Conservation (phyloP, 2,797 vertebrate genomes). For the Sarcophilus harrisii region DNA sequence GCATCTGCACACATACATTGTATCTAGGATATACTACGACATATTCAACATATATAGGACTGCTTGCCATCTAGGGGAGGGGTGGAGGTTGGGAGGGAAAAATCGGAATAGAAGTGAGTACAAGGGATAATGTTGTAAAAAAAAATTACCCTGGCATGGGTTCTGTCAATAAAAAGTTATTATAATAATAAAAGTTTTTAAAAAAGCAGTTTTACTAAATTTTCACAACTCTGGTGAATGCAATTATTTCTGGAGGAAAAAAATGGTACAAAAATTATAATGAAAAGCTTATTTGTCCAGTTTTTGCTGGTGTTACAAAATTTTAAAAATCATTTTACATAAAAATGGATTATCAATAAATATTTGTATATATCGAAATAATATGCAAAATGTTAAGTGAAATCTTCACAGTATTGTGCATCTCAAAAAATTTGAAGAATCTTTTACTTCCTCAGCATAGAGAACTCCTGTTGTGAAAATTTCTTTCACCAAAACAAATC, state of each 20-base stretch:
- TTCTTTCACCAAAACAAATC: not conserved
- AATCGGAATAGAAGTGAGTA: too few species aligned
- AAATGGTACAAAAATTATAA: not conserved
- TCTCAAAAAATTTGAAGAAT: not conserved
- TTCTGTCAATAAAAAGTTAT: too few species aligned
- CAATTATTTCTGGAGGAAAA: constrained; percentile 37
- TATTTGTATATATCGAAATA: not conserved
- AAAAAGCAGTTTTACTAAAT: constrained; percentile 10
- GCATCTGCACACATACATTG: too few species aligned
- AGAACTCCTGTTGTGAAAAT: not conserved
- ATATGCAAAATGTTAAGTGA: not conserved
- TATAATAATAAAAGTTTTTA: too few species aligned
- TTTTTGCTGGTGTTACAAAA: not conserved
- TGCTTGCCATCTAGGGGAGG: too few species aligned
- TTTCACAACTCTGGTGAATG: constrained; percentile 5
- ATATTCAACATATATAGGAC: too few species aligned
- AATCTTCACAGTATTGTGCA: not conserved
- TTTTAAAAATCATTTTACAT: not conserved
- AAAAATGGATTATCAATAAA: not conserved
- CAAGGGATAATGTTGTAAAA: too few species aligned
- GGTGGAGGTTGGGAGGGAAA: too few species aligned
- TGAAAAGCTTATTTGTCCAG: not conserved
- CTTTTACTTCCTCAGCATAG: not conserved
- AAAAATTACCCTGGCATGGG: too few species aligned
- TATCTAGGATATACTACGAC: too few species aligned